Evolutionary conservation across 1,140 invertebrate species (phyloP).

Genomic region (Cardiocondyla obscurior): DNA sequence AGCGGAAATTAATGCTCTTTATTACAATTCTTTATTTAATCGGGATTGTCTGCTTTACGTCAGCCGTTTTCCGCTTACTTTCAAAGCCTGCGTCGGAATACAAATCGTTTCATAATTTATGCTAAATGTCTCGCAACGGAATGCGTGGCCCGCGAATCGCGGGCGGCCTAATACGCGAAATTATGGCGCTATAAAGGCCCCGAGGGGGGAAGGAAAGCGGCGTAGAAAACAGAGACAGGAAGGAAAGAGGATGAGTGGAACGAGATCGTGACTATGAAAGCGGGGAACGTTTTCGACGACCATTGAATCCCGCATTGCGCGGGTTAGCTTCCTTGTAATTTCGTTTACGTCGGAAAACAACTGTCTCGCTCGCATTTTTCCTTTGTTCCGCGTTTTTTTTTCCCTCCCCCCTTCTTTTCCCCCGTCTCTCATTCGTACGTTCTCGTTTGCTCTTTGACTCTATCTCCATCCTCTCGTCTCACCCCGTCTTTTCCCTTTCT

Average conservation of each 20-base stretch:
- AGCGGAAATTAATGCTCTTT: background rate
- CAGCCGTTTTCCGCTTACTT: background rate
- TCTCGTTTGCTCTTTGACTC: conserved; percentile 41
- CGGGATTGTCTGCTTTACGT: background rate
- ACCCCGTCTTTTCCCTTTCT: background rate
- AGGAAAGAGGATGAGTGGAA: conserved; percentile 54
- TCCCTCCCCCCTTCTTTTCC: background rate
- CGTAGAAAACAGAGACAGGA: conserved; percentile 24
- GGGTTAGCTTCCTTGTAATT: conserved; percentile 70
- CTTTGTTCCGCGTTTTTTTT: background rate
- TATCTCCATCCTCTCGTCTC: conserved; percentile 38
- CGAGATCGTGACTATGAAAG: conserved; percentile 46
- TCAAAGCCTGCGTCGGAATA: background rate
- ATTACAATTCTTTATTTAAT: background rate
- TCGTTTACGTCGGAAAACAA: conserved; percentile 72
- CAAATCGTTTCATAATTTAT: conserved; percentile 29
- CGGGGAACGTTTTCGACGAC: conserved; percentile 66
- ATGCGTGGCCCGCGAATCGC: conserved; percentile 22
- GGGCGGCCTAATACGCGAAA: conserved; percentile 33
- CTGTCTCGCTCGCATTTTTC: conserved; percentile 53
- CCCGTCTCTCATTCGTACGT: conserved; percentile 30
- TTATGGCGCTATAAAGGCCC: conserved; percentile 16
- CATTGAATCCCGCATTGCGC: conserved; percentile 62
- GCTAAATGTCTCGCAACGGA: background rate
- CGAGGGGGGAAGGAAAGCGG: conserved; percentile 5